A percentile compares a stretch with the other conserved stretches of the same genome.
Conservation (phyloP, 2,113 vertebrate genomes). For the Trinectes maculatus region DNA sequence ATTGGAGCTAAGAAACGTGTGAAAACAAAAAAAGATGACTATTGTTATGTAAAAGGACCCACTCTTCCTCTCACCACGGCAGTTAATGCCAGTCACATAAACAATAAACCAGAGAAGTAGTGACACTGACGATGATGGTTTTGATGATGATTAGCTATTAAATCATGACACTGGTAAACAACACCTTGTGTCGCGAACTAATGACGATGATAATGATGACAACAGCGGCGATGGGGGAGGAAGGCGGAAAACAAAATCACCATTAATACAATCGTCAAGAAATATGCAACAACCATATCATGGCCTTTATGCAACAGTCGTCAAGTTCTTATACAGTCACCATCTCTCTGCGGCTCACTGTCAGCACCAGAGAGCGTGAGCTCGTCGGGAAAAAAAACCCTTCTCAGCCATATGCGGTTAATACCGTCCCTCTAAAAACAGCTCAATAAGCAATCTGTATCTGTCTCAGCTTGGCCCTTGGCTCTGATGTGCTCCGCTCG, state of each 20-base stretch:
- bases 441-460: conserved; percentile 70
- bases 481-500: conserved; percentile 60
- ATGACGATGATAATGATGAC: conserved; percentile 8
- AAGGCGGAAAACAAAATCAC: conserved; percentile 4
- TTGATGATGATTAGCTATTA: background rate
- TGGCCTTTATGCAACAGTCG: background rate
- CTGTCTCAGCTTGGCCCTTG: conserved; percentile 61
- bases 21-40: background rate
- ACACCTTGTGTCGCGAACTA: conserved; percentile 6
- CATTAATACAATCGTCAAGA: conserved; percentile 14
- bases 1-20: background rate
- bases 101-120: background rate
- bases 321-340: conserved; percentile 2
- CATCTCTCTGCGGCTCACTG: background rate
- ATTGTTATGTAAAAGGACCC: background rate
- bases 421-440: conserved; percentile 67
- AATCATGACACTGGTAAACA: conserved; percentile 11
- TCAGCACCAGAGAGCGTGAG: conserved; percentile 9
- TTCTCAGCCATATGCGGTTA: conserved; percentile 39
- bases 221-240: background rate
- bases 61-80: background rate
- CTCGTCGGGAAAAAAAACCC: conserved; percentile 14
- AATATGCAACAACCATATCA: conserved; percentile 3
- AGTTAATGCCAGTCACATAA: conserved; percentile 4
- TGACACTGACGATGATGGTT: conserved; percentile 5